Conservation (phyloP, 2,888 invertebrate species). For the Ptychoptera albimana region DNA sequence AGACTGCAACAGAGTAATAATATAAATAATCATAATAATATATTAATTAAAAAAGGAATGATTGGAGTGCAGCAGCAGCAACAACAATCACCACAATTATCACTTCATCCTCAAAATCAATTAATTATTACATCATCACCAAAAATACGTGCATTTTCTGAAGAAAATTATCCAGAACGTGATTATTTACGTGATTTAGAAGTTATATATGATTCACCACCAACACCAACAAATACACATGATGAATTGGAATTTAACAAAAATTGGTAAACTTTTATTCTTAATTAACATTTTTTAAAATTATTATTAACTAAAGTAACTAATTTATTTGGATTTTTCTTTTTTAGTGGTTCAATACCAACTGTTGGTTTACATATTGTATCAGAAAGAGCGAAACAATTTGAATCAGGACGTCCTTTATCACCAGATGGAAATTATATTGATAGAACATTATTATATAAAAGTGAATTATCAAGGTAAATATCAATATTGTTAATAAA, state of each 20-base stretch:
- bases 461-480: slow-evolving; percentile 44
- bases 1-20: background rate
- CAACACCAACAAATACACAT: too few relatives aligned
- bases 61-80: slow-evolving; percentile 1
- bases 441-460: slow-evolving; percentile 47
- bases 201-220: too few relatives aligned
- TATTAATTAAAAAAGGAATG: background rate
- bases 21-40: background rate
- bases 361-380: slow-evolving; percentile 44
- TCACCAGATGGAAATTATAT: slow-evolving; percentile 37
- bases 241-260: background rate
- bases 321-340: background rate
- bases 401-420: slow-evolving; percentile 47
- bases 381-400: slow-evolving; percentile 54
- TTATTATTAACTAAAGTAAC: too few relatives aligned
- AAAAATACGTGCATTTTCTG: too few relatives aligned
- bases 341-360: slow-evolving; percentile 8
- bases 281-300: too few relatives aligned
- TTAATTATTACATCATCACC: too few relatives aligned
- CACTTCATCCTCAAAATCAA: too few relatives aligned
- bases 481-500: background rate
- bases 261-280: background rate
- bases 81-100: background rate
- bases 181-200: too few relatives aligned
- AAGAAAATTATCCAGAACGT: too few relatives aligned